These are phyloP conservation scores for Columba janthina DNA, from an alignment of 2,113 vertebrate genomes.

Conservation along the genomic window DNA sequence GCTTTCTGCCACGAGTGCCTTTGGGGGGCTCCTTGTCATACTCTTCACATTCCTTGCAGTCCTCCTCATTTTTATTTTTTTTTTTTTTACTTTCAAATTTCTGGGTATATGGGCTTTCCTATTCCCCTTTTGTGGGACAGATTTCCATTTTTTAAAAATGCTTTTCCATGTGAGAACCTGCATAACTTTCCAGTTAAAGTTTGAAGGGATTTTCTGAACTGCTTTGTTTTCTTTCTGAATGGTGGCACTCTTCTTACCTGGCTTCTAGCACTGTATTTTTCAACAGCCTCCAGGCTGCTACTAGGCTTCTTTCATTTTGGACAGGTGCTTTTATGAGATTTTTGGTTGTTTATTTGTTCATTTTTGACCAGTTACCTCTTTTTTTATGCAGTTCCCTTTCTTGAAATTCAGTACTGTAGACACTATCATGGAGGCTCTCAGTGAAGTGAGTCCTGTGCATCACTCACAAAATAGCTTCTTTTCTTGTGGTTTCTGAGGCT, in stretches of 20 bases:
- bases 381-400: neutral
- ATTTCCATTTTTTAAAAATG: neutral
- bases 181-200: neutral
- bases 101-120: neutral
- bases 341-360: neutral
- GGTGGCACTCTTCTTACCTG: neutral
- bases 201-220: neutral
- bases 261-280: neutral
- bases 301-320: slow-evolving; percentile 1
- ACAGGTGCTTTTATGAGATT: neutral
- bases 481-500: neutral
- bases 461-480: neutral
- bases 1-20: neutral
- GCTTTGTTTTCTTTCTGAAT: neutral
- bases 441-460: neutral
- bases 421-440: neutral
- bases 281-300: neutral
- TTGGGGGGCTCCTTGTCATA: neutral
- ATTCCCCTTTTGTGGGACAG: neutral
- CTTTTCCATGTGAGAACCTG: neutral
- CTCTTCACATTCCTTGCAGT: neutral
- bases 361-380: neutral
- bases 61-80: neutral
- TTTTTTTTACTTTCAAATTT: neutral
- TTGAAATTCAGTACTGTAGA: neutral